Evolutionary conservation across 2,797 vertebrate species (phyloP), one percentile per base, ranked within the genome.

Genomic region (Sternotherus odoratus): DNA sequence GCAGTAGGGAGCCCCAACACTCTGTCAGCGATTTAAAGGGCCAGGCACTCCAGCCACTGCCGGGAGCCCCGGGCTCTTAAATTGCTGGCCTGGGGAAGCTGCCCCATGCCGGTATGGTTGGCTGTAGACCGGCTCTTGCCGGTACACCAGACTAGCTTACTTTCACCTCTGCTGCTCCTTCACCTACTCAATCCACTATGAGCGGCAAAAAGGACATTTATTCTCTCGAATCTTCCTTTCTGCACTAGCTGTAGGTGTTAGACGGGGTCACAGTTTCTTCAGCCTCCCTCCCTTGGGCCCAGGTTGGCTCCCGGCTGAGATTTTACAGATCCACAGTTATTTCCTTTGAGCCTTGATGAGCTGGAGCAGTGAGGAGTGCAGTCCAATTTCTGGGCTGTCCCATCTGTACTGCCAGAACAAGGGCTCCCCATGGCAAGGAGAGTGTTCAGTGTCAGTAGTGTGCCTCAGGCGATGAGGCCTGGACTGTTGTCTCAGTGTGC

Each of bases 91-190:
- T 24, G 53, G 23, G 53, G 53, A 53, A 53, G 53, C 53, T 53
- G 53, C 23, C 9, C 23, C 53, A 4, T 24, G 53, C 53, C 4
- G 9, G 53, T 24, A 24, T 0, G 4, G 2, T 53, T 21, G 2
- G 23, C 53, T 53, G 53, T 4, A 4, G 9, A 53, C 53, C 9
- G 4, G 53, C 9, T 53, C 21, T 24, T 24, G 53, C 53, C 23
- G 53, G 9, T 53, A 53, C 53, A 53, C 53, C 53, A 0, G 53
- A 24, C 53, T 9, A 19, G 23, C 21, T 53, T 24, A 53, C 53
- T 53, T 53, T 11, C 53, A 53, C 53, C 23, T 53, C 53, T 53
- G 53, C 66, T 24, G 6, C 36, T 24, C 12, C 26, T 75, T 75
- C 8, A 30, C 39, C 72, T 11, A 24, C 39, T 72, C 24, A 24